These are phyloP conservation scores for Melipona beecheii DNA, from an alignment of 2,888 invertebrate species.

Conservation along the genomic window DNA sequence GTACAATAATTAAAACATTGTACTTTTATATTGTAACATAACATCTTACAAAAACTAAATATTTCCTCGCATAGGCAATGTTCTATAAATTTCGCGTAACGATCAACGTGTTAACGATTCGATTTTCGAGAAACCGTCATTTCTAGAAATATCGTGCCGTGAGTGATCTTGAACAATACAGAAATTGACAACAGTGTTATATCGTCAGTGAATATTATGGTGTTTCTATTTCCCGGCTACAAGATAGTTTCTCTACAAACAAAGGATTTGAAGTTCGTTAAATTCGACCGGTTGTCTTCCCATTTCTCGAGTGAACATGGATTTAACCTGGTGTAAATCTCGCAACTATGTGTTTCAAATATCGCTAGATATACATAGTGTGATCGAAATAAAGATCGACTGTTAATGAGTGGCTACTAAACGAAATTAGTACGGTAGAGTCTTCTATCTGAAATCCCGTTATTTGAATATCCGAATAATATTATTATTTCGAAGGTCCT, in stretches of 20 bases:
- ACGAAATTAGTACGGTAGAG: conserved; percentile 36
- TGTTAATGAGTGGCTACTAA: neutral
- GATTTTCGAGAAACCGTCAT: neutral
- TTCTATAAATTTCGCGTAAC: too few species aligned
- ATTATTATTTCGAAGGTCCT: too few species aligned
- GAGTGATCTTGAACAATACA: neutral
- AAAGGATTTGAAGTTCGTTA: neutral
- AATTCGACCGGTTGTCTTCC: neutral
- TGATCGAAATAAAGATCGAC: neutral
- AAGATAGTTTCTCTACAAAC: neutral
- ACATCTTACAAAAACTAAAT: too few species aligned
- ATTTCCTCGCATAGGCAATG: too few species aligned
- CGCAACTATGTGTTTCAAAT: neutral
- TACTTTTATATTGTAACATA: too few species aligned
- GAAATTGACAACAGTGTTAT: neutral
- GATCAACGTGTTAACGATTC: neutral
- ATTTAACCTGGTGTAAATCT: conserved; percentile 6
- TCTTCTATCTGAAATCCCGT: too few species aligned
- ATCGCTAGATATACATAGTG: neutral
- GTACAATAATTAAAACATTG: too few species aligned
- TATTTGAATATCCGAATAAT: too few species aligned
- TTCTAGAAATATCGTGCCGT: neutral
- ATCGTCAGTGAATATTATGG: neutral
- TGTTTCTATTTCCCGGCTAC: neutral
- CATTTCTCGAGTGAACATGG: neutral